These are phyloP conservation scores for Boleophthalmus pectinirostris DNA, from an alignment of 2,113 vertebrate species.

Conservation along the genomic window DNA sequence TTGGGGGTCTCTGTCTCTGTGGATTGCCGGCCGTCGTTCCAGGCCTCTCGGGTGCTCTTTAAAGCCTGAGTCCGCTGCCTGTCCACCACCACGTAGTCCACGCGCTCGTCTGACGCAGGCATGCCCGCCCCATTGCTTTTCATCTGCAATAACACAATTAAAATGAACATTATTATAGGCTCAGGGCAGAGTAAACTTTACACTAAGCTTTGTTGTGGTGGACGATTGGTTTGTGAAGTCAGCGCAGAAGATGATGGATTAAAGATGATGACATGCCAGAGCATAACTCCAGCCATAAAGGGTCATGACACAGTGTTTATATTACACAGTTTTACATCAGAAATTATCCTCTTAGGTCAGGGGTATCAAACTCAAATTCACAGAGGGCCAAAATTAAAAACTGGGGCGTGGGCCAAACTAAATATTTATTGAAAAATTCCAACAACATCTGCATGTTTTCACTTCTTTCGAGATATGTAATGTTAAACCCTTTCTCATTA, in stretches of 20 bases:
- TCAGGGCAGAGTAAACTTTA: neutral
- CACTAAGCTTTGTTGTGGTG: too few species aligned
- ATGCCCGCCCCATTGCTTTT: constrained; percentile 90
- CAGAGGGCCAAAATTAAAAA: too few species aligned
- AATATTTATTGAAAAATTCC: too few species aligned
- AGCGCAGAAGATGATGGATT: neutral
- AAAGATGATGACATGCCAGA: too few species aligned
- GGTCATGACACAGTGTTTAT: neutral
- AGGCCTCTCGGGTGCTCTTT: constrained; percentile 94
- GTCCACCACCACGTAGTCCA: constrained; percentile 97
- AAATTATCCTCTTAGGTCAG: too few species aligned
- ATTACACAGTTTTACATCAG: too few species aligned
- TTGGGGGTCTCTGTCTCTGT: constrained; percentile 89
- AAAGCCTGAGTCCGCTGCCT: constrained; percentile 94
- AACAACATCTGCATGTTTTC: too few species aligned
- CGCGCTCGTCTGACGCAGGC: constrained; percentile 91
- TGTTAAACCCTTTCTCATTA: too few species aligned
- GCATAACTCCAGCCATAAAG: neutral
- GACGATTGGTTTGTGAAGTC: neutral
- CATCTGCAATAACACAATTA: constrained; percentile 72
- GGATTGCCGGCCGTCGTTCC: constrained; percentile 94
- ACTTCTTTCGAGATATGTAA: too few species aligned
- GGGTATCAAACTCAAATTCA: too few species aligned
- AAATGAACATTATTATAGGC: neutral
- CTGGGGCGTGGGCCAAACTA: too few species aligned